A percentile compares a stretch with the other conserved stretches of the same genome.
phyloP scores from a whole-genome alignment of 2,113 vertebrate genomes.

The Myiozetetes cayanensis region DNA sequence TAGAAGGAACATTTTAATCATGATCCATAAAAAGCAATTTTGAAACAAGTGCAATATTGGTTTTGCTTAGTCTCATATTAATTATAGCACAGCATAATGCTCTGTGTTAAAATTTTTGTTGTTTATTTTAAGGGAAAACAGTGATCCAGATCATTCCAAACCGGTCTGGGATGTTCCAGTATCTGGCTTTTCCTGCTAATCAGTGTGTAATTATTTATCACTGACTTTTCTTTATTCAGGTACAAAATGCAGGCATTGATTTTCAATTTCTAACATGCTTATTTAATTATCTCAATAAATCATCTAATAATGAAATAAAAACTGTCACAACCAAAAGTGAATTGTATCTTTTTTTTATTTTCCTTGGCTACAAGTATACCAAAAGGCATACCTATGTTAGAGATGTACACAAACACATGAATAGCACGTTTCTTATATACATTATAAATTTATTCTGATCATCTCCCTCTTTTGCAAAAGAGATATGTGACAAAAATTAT shows the following conservation, averaged over 20 bases:
- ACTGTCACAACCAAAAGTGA: constrained; percentile 2
- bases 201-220: constrained; percentile 32
- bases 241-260: constrained; percentile 45
- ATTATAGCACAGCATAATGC: neutral
- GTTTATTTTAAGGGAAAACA: neutral
- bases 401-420: rapidly evolving
- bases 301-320: constrained; percentile 38
- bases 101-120: neutral
- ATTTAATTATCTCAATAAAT: constrained; percentile 60
- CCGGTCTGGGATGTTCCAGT: neutral
- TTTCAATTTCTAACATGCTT: constrained; percentile 27
- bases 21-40: neutral
- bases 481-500: neutral
- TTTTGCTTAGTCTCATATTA: neutral
- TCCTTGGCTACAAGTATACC: neutral
- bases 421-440: neutral
- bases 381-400: neutral
- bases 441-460: neutral
- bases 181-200: constrained; percentile 34
- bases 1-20: neutral
- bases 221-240: constrained; percentile 17
- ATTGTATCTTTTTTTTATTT: neutral
- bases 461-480: neutral
- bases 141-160: neutral
- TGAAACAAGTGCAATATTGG: neutral